These are phyloP conservation scores for Mobula hypostoma DNA, from an alignment of 2,113 vertebrate genomes.

Conservation along the genomic window DNA sequence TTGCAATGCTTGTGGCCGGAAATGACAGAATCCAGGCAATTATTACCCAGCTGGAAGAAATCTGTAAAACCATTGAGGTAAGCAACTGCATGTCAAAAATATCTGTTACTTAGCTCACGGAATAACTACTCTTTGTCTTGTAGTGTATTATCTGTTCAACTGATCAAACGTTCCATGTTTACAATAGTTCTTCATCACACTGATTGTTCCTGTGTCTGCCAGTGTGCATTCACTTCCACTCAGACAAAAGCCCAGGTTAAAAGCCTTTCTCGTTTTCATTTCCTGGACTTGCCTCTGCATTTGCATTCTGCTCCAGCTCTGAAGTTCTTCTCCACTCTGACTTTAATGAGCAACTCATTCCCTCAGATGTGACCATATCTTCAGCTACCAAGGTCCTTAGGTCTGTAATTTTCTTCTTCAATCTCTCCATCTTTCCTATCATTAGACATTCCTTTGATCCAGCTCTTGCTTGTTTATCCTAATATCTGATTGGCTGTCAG, in stretches of 20 bases:
- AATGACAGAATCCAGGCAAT: conserved; percentile 78
- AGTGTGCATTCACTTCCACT: background rate
- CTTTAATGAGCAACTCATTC: background rate
- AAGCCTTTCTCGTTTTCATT: background rate
- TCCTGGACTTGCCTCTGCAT: background rate
- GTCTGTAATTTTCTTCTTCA: background rate
- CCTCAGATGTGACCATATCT: background rate
- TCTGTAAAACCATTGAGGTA: conserved; percentile 73
- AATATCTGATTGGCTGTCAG: background rate
- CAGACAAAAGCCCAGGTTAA: background rate
- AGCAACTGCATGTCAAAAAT: conserved; percentile 37
- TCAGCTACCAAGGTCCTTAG: background rate
- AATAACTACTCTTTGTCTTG: background rate
- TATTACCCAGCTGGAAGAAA: conserved; percentile 79
- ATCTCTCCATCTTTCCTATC: too few relatives aligned
- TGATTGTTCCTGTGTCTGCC: background rate
- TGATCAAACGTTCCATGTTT: background rate
- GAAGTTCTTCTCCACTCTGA: background rate
- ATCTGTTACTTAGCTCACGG: background rate
- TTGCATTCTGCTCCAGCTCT: background rate
- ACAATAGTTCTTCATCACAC: background rate
- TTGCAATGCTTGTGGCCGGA: conserved; percentile 72
- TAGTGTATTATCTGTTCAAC: background rate
- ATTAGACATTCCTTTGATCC: background rate
- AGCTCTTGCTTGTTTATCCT: background rate